Evolutionary conservation across 2,113 vertebrate genomes (phyloP).

Genomic region (Lagopus muta): DNA sequence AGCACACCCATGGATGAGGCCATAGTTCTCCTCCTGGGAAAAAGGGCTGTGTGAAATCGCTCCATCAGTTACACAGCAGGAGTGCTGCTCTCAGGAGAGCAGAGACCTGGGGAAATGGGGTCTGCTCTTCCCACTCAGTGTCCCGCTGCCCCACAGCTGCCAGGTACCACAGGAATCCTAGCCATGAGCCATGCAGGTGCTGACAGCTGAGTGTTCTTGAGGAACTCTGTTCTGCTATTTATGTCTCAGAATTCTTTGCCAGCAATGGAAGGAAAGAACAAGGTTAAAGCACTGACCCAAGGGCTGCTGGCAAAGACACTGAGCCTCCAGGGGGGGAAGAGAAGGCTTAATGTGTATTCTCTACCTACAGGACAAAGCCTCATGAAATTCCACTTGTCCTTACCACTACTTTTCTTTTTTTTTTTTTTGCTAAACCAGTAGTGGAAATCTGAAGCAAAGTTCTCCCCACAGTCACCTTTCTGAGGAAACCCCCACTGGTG

Average conservation of each 20-base stretch:
- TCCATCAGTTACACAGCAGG: background rate
- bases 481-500: background rate
- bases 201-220: background rate
- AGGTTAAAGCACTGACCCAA: background rate
- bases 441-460: background rate
- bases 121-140: background rate
- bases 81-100: background rate
- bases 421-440: background rate
- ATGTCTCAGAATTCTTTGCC: background rate
- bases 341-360: background rate
- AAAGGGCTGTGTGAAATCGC: background rate
- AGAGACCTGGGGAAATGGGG: accelerated
- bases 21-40: background rate
- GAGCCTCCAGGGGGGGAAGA: background rate
- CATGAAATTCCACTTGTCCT: background rate
- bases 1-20: background rate
- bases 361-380: background rate
- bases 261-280: background rate
- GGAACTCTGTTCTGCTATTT: background rate
- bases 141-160: background rate
- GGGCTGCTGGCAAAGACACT: background rate
- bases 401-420: background rate
- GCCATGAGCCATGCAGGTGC: background rate
- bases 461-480: background rate
- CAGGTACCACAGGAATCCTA: background rate